Evolutionary conservation across 2,113 vertebrate species (phyloP).

Genomic region (Elgaria multicarinata): DNA sequence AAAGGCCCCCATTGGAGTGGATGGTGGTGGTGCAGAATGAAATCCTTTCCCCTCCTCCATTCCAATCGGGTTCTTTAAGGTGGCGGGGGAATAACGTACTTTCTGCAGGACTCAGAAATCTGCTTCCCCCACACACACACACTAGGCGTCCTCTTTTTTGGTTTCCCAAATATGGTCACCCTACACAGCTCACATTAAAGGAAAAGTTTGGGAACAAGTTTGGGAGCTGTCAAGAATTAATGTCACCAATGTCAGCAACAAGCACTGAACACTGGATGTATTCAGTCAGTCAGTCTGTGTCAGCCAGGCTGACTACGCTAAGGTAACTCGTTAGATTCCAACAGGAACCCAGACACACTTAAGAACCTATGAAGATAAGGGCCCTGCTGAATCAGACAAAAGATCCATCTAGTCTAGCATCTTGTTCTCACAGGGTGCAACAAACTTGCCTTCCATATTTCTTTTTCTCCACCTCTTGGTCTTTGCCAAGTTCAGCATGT

Average conservation of each 20-base stretch:
- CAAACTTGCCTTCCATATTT: constrained; percentile 42
- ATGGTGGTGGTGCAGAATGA: no score
- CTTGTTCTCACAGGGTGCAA: not conserved
- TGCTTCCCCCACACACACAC: no score
- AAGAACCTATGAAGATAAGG: not conserved
- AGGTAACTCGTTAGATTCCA: not conserved
- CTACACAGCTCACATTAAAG: not conserved
- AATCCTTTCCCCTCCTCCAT: no score
- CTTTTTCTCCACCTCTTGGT: constrained; percentile 35
- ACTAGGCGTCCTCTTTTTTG: no score
- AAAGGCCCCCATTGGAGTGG: no score
- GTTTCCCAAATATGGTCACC: no score
- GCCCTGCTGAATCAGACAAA: not conserved
- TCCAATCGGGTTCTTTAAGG: no score
- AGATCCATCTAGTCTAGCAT: not conserved
- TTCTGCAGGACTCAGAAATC: no score
- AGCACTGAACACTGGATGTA: not conserved
- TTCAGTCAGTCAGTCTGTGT: not conserved
- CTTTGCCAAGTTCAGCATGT: constrained; percentile 26
- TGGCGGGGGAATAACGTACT: no score
- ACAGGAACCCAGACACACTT: not conserved
- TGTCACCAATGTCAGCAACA: not conserved
- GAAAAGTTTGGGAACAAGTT: not conserved
- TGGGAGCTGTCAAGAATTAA: not conserved
- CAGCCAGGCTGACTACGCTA: constrained; percentile 12